These are phyloP conservation scores for Furcifer pardalis DNA, from an alignment of 2,797 vertebrate species.

Conservation along the genomic window DNA sequence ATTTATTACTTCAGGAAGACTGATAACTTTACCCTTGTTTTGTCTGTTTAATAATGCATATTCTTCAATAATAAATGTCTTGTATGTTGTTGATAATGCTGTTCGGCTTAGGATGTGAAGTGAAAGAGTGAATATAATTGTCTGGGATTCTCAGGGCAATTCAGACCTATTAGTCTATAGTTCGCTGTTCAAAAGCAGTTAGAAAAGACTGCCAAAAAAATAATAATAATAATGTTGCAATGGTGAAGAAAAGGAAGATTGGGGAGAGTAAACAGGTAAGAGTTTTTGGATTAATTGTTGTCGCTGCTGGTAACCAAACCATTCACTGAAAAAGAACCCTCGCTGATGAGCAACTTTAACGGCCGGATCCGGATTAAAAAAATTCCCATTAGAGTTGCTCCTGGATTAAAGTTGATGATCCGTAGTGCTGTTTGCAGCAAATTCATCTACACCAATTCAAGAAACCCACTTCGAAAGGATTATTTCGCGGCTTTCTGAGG, in stretches of 20 bases:
- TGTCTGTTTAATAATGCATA: not conserved
- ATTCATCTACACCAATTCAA: not conserved
- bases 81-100: no score
- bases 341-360: not conserved
- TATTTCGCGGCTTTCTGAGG: not conserved
- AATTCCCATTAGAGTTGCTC: not conserved
- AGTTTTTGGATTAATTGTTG: not conserved
- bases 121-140: no score
- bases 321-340: not conserved
- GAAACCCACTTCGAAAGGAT: not conserved
- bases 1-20: not conserved
- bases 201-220: no score
- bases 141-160: no score
- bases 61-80: not conserved
- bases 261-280: not conserved
- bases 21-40: not conserved
- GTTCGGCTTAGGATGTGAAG: no score
- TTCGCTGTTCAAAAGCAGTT: no score
- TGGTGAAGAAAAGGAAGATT: not conserved
- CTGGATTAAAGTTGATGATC: not conserved
- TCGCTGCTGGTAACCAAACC: not conserved
- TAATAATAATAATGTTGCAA: no score
- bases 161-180: no score
- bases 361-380: not conserved
- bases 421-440: not conserved